Evolutionary conservation across 1,140 invertebrate genomes (phyloP).

Genomic region (Zophobas morio): DNA sequence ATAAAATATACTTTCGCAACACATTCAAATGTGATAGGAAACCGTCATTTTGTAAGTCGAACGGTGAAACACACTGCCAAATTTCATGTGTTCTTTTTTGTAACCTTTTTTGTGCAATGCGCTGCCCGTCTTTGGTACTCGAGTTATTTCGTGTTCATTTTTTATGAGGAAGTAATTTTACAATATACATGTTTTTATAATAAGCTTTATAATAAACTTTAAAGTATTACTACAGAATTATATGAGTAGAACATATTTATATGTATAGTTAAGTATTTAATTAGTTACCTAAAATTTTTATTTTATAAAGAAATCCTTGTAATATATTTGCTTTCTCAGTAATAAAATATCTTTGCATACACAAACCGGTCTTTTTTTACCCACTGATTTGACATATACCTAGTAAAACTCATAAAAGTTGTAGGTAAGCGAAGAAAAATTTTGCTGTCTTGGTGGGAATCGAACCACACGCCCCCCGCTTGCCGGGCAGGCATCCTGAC

Average conservation of each 20-base stretch:
- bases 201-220: slow-evolving; percentile 18
- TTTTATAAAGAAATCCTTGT: slow-evolving; percentile 45
- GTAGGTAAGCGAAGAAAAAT: too few species aligned
- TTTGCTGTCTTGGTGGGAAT: too few species aligned
- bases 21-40: slow-evolving; percentile 31
- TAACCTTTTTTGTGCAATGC: slow-evolving; percentile 15
- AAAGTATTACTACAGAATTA: slow-evolving; percentile 46
- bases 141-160: slow-evolving; percentile 28
- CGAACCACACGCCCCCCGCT: too few species aligned
- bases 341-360: slow-evolving; percentile 36
- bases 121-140: slow-evolving; percentile 29
- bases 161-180: slow-evolving; percentile 9
- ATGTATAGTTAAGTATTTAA: slow-evolving; percentile 55
- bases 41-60: not conserved
- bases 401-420: too few species aligned
- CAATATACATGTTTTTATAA: slow-evolving; percentile 22
- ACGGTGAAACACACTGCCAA: slow-evolving; percentile 19
- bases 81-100: slow-evolving; percentile 34
- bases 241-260: slow-evolving; percentile 51
- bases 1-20: slow-evolving; percentile 3
- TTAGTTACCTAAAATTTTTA: slow-evolving; percentile 52
- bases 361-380: not conserved
- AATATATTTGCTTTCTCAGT: slow-evolving; percentile 50
- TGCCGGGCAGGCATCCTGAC: too few species aligned
- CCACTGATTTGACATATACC: not conserved